Conservation (phyloP, 2,888 invertebrate species). For the Heliconius sara region DNA sequence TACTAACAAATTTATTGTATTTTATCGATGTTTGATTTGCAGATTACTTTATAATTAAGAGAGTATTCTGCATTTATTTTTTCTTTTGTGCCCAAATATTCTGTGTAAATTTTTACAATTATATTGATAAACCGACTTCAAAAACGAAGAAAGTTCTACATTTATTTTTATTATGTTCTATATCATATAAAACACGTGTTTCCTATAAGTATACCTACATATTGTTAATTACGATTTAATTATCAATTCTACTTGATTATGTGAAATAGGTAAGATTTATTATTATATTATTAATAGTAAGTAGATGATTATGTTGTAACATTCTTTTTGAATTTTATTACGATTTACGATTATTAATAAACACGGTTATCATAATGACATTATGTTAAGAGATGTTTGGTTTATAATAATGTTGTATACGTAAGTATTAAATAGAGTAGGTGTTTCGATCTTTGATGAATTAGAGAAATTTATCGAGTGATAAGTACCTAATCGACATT, state of each 20-base stretch:
- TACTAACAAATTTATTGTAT: constrained; percentile 22
- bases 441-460: constrained; percentile 38
- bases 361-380: constrained; percentile 34
- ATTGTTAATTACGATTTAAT: constrained; percentile 24
- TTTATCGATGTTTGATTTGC: neutral
- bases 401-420: constrained; percentile 36
- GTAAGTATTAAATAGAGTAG: constrained; percentile 40
- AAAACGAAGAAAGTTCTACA: neutral
- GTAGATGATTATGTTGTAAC: constrained; percentile 31
- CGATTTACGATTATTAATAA: constrained; percentile 23
- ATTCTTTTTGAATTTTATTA: constrained; percentile 28
- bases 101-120: neutral
- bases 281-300: constrained; percentile 14
- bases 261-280: constrained; percentile 20
- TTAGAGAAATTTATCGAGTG: constrained; percentile 27
- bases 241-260: constrained; percentile 12
- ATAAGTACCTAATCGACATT: constrained; percentile 8
- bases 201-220: constrained; percentile 23
- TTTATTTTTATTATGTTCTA: constrained; percentile 8
- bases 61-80: constrained; percentile 25
- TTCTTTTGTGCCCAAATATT: neutral
- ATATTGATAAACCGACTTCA: neutral
- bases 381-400: constrained; percentile 39
- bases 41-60: constrained; percentile 1
- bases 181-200: constrained; percentile 15